Percentiles rank a stretch among this genome's conserved stretches.
Evolutionary conservation across 2,888 invertebrate genomes (phyloP).

Genomic region (Chaetogeoica ovagalla): DNA sequence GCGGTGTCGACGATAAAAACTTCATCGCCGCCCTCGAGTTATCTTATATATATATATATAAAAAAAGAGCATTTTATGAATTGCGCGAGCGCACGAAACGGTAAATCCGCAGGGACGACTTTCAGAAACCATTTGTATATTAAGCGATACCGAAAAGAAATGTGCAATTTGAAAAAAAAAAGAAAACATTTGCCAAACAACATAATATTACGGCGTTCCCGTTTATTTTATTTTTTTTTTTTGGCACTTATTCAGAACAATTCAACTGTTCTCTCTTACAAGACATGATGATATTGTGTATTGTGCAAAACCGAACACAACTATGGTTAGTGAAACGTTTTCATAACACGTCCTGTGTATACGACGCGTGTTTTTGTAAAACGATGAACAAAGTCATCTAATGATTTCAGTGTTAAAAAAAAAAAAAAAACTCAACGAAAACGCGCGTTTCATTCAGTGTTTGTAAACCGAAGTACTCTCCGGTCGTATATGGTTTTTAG

Average conservation of each 20-base stretch:
- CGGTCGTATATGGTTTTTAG: no score
- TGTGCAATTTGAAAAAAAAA: slow-evolving; percentile 17
- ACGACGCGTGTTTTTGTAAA: not conserved
- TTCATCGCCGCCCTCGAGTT: not conserved
- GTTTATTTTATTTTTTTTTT: no score
- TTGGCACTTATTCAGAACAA: slow-evolving; percentile 26
- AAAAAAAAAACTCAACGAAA: not conserved
- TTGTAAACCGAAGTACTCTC: no score
- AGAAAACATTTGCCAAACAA: not conserved
- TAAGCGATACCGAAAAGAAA: slow-evolving; percentile 29
- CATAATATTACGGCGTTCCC: not conserved
- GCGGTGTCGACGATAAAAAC: slow-evolving; percentile 32
- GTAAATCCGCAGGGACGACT: slow-evolving; percentile 37
- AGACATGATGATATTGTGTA: not conserved
- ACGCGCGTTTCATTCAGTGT: not conserved
- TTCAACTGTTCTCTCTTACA: not conserved
- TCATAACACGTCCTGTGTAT: not conserved
- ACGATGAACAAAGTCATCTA: not conserved
- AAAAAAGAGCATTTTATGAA: not conserved
- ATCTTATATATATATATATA: no score
- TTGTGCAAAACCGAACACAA: slow-evolving; percentile 5
- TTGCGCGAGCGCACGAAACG: slow-evolving; percentile 1
- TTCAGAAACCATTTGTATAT: slow-evolving; percentile 17
- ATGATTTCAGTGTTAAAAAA: no score
- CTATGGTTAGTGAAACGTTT: not conserved